Base-by-base conservation (phyloP, 2,797 vertebrate genomes). In the Macrochelys suwanniensis region DNA sequence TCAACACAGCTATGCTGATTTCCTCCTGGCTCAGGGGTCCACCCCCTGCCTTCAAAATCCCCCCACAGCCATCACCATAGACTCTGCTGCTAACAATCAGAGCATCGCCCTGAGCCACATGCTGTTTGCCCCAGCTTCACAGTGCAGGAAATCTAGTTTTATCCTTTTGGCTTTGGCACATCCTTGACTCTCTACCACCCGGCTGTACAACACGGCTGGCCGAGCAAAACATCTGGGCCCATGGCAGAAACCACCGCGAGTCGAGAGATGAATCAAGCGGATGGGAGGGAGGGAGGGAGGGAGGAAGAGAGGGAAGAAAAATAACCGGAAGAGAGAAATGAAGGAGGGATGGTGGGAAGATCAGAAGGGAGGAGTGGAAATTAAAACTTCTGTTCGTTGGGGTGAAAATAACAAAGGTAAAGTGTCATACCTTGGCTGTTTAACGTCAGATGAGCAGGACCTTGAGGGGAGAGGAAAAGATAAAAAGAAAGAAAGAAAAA, bases 401-500 rank as follows among this genome's bases (percentile, higher is more conserved):
- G 74, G 74, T 49, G 74, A 45, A 76, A 98, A 98, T 98, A 98
- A 98, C 98, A 98, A 98, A 98, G 98, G 96, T 97, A 98, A 98
- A 98, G 98, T 45, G 42, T 98, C 99, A 99, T 99, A 99, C 99
- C 99, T 99, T 99, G 99, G 99, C 99, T 99, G 98, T 99, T 99
- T 99, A 99, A 98, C 99, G 98, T 99, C 99, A 99, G 99, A 98
- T 99, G 99, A 98, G 99, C 99, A 98, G 99, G 99, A 99, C 99
- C 99, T 99, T 99, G 99, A 99, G 98, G 98, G 99, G 99, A 98
- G 99, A 98, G 98, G 98, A 98, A 98, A 98, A 98, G 98, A 98
- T 98, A 98, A 98, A 99, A 98, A 99, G 98, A 99, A 98, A 99
- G 96, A 98, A 98, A 98, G 98, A 98, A 96, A 97, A 98, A 97